Conservation (phyloP, 2,888 invertebrate genomes). For the Tinea trinotella region DNA sequence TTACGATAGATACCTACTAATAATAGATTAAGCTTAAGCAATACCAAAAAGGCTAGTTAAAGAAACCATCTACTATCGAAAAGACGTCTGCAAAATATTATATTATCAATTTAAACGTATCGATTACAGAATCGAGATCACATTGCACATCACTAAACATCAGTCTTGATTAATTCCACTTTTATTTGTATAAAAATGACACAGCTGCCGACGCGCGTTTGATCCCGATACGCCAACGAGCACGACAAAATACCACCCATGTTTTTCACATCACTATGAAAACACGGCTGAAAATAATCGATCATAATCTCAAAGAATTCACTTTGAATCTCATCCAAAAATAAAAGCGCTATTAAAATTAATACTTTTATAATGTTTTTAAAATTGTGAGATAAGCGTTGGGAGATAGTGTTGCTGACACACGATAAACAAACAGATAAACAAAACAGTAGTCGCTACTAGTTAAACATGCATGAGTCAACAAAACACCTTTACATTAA, state of each 20-base stretch:
- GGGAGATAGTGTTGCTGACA: background rate
- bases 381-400: background rate
- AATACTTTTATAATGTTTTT: constrained; percentile 6
- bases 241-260: constrained; percentile 53
- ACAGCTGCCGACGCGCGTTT: constrained; percentile 57
- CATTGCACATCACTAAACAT: constrained; percentile 37
- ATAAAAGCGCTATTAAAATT: constrained; percentile 12
- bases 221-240: constrained; percentile 57
- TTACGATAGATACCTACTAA: no score
- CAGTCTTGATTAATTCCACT: constrained; percentile 61
- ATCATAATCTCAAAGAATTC: constrained; percentile 47
- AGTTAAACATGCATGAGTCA: constrained; percentile 9
- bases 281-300: constrained; percentile 63
- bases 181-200: constrained; percentile 65
- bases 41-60: no score
- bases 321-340: background rate
- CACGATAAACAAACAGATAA: background rate
- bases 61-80: no score
- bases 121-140: background rate
- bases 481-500: background rate
- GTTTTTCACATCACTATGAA: constrained; percentile 52
- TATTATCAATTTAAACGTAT: no score
- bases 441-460: background rate
- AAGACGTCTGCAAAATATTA: no score
- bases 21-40: no score